phyloP scores from a whole-genome alignment of 2,797 vertebrate species.

The Florisuga fusca region DNA sequence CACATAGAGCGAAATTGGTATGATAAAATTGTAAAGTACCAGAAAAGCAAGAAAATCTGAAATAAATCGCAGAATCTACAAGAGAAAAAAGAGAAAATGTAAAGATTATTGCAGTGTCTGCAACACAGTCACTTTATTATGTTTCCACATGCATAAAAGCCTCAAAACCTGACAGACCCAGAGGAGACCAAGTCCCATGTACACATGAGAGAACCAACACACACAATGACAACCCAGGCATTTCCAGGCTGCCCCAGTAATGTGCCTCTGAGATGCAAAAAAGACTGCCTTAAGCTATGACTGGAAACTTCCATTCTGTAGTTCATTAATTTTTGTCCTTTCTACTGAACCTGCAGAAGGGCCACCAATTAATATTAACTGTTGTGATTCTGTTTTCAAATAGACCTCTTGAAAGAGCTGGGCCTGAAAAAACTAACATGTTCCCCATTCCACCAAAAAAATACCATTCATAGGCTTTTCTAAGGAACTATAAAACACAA shows the following conservation, averaged over 20 bases:
- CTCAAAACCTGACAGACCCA: background rate
- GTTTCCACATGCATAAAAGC: background rate
- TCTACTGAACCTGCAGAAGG: background rate
- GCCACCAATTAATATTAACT: background rate
- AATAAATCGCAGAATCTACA: conserved; percentile 95
- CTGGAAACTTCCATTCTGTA: background rate
- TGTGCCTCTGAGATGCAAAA: background rate
- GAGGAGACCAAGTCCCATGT: background rate
- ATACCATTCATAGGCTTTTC: background rate
- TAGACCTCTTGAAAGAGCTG: background rate
- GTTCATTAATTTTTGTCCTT: background rate
- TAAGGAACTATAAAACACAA: background rate
- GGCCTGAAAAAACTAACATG: fast-evolving
- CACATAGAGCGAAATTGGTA: conserved; percentile 98
- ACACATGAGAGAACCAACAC: background rate
- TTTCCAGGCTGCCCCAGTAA: background rate
- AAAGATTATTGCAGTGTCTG: background rate
- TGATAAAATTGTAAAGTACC: conserved; percentile 99
- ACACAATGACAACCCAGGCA: background rate
- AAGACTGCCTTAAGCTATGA: background rate
- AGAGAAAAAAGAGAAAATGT: background rate
- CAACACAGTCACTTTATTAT: background rate
- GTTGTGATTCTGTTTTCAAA: background rate
- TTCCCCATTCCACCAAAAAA: background rate
- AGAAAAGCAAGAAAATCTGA: conserved; percentile 98